phyloP scores from a whole-genome alignment of 2,888 invertebrate genomes.

The Melanostoma scalare region DNA sequence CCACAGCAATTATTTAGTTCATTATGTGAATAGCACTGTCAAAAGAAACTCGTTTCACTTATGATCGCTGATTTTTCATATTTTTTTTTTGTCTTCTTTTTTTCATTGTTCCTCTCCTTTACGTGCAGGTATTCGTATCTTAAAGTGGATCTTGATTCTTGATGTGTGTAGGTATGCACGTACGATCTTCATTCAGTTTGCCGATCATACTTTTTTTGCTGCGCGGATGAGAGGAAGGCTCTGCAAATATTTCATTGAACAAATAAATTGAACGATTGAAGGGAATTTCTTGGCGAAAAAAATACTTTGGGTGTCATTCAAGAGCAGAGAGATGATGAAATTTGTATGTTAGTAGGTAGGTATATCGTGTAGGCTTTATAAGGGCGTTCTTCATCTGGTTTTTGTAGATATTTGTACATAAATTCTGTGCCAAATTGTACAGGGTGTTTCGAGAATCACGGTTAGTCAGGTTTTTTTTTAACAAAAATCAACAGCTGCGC shows the following conservation, averaged over 20 bases:
- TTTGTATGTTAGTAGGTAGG: no score
- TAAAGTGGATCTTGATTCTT: neutral
- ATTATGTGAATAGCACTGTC: conserved; percentile 50
- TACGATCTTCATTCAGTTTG: conserved; percentile 62
- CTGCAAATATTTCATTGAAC: conserved; percentile 55
- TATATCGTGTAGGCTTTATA: no score
- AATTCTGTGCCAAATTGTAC: neutral
- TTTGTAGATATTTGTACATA: neutral
- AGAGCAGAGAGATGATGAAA: no score
- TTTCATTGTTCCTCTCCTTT: conserved; percentile 4
- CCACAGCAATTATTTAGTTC: conserved; percentile 52
- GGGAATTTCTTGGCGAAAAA: conserved; percentile 16
- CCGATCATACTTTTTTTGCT: conserved; percentile 18
- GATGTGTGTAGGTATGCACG: neutral
- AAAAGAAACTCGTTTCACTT: conserved; percentile 56
- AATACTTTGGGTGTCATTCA: no score
- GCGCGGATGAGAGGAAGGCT: conserved; percentile 12
- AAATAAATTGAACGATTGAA: conserved; percentile 57
- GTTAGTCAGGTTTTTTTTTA: neutral
- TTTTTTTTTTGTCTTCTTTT: conserved; percentile 17
- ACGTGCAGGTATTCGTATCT: conserved; percentile 17
- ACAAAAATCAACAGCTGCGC: no score
- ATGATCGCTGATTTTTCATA: conserved; percentile 59
- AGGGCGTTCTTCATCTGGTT: no score
- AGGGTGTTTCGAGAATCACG: neutral